A percentile compares a stretch with the other conserved stretches of the same genome.
Evolutionary conservation across 2,888 invertebrate species (phyloP).

Genomic region (Julus scandinavius): DNA sequence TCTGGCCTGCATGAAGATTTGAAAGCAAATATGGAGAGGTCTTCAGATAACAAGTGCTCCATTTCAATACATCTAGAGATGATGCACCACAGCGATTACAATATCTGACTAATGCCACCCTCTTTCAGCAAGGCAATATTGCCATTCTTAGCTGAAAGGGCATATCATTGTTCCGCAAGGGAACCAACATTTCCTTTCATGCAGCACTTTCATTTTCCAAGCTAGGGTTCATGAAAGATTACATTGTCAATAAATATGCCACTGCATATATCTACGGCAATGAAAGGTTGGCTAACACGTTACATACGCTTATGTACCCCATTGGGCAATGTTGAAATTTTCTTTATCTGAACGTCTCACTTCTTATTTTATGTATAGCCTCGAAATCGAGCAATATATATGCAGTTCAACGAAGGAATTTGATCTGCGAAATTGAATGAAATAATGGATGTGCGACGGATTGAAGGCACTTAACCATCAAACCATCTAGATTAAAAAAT

Average conservation of each 20-base stretch:
- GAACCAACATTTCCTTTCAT: neutral
- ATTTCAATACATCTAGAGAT: neutral
- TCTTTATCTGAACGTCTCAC: neutral
- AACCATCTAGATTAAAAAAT: too few species aligned
- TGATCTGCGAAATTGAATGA: too few species aligned
- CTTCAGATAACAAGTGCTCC: neutral
- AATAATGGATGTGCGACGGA: too few species aligned
- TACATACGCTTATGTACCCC: neutral
- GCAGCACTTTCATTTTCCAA: neutral
- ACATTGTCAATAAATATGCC: neutral
- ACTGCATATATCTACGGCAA: neutral
- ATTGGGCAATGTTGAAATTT: neutral
- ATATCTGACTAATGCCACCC: neutral
- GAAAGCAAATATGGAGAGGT: slow-evolving; percentile 2
- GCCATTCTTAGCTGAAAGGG: neutral
- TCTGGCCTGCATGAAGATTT: neutral
- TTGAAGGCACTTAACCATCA: too few species aligned
- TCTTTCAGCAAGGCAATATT: neutral
- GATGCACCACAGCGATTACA: neutral
- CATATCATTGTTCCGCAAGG: neutral
- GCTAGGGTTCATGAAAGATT: slow-evolving; percentile 1
- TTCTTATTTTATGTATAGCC: neutral
- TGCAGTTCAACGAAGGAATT: too few species aligned
- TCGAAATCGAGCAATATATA: neutral
- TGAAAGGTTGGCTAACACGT: neutral